Base-by-base conservation (phyloP, 2,888 invertebrate genomes). In the Rhopalosiphum nymphaeae region DNA sequence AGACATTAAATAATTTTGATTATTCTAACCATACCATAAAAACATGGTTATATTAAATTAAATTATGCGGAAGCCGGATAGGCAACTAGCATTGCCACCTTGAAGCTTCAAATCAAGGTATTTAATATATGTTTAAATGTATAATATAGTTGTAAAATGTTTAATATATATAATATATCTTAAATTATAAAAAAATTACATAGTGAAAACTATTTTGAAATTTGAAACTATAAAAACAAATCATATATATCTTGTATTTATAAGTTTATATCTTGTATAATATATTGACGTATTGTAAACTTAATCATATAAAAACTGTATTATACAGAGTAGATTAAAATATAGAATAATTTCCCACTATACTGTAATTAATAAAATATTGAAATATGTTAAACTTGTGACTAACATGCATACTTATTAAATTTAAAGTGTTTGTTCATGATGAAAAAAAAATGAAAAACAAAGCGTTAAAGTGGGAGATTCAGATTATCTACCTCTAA, bases 1-100 rank as follows among this genome's bases (percentile, higher is more conserved):
- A 36, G 56, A 92, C 53, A 92, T 88, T 88, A 92, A 88, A 92
- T 67, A 53, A 53, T 53, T 88, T 53, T 78, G 53, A 53, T 88
- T 88, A 92, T 92, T 92, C 49, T 29, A 61, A 92, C 67, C 61
- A 26, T 61, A 36, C 4, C 5, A 61, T 46, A 46, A 29, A 46
- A 21, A 29, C 44, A 91, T 57, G 57, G 57, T 11, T 90, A 21
- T 78, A 67, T 90, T 44, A 90, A 85, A 57, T 84, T 56, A 36
- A 49, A 49, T 21, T 61, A 92, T 26, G 61, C 86, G 92, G 92
- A 92, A 92, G 61, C 46, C 86, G 42, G 49, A 49, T 36, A 29
- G 29, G 57, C 26, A 56, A 56, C n/a, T 5, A 49, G 3, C 16
- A 87, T 25, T 9, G 46, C 92, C 46, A 67, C 92, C 88, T 92